Evolutionary conservation across 2,888 invertebrate genomes (phyloP).

Genomic region (Chesias legatella): DNA sequence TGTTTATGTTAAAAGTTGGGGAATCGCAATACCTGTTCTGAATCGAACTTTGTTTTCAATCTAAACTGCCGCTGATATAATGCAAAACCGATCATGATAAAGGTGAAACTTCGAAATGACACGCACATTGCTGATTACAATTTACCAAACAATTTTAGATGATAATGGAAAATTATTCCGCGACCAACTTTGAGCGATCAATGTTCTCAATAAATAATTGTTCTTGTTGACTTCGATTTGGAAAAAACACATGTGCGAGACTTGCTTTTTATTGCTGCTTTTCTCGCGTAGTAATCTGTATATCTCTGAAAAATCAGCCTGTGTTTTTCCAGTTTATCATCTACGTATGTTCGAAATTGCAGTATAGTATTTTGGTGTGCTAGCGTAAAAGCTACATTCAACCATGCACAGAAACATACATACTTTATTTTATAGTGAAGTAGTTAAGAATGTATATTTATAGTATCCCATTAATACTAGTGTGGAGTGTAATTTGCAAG

Average conservation of each 20-base stretch:
- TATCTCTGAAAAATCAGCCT: too few species aligned
- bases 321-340: too few species aligned
- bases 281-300: too few species aligned
- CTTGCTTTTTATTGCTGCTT: too few species aligned
- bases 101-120: conserved; percentile 43
- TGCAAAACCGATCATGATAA: conserved; percentile 53
- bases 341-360: too few species aligned
- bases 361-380: too few species aligned
- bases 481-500: too few species aligned
- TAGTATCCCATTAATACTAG: too few species aligned
- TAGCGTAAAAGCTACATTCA: too few species aligned
- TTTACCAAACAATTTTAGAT: conserved; percentile 37
- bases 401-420: too few species aligned
- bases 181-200: conserved; percentile 3
- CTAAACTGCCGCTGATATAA: conserved; percentile 48
- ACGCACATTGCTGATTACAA: conserved; percentile 42
- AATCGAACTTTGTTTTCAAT: conserved; percentile 50
- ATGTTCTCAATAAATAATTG: conserved; percentile 3
- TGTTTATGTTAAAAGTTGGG: conserved; percentile 57
- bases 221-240: conserved; percentile 2
- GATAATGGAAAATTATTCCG: conserved; percentile 26
- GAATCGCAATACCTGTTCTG: conserved; percentile 41
- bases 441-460: too few species aligned
- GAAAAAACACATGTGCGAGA: conserved; percentile 1
- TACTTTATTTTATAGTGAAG: too few species aligned